Base-by-base conservation (phyloP, 2,888 invertebrate species). In the Drosophila borealis region DNA sequence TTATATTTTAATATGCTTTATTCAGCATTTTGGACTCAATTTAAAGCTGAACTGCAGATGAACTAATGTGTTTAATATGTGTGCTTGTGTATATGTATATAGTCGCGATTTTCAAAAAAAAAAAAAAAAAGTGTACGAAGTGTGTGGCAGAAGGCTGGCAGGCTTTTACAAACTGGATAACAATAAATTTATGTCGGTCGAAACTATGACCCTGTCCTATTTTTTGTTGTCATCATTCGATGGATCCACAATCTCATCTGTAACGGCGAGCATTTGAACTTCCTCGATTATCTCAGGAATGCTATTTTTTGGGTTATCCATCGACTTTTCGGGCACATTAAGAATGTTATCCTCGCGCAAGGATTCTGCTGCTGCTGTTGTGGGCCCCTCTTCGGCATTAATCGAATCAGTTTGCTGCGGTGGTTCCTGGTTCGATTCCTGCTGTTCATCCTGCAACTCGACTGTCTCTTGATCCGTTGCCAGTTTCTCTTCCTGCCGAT, bases 1-100 rank as follows among this genome's bases (percentile, higher is more conserved):
- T 41, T 41, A 39, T 17, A 29, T 37, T 49, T 39, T 13, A 17
- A 1, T 46, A 54, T 68, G 79, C 60, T 74, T 67, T 56, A 67
- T 74, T 62, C 25, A 56, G 56, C 63, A 56, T 34, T 50, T 56
- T 25, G 11, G 41, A 55, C 37, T 61, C 49, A 36, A 54, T 34
- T 57, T 56, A 65, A 78, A 42, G 67, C 79, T 78, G 59, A 63
- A 74, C 74, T 75, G 74, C 79, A 75, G 74, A 51, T 57, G 60
- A 78, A 74, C 74, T 67, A 62, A 53, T 56, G 46, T 59, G 14
- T 33, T n/a, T 25, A 8, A 33, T 21, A 10, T 45, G 64, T 57
- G 1, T 33, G 41, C 42, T 13, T 9, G n/a, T 34, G 34, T 49
- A 2, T 45, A 19, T 57, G 29, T 42, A 13, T 57, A 51, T 21